Evolutionary conservation across 2,888 invertebrate genomes (phyloP), one percentile per base, ranked within the genome.

Genomic region (Acheta domesticus): DNA sequence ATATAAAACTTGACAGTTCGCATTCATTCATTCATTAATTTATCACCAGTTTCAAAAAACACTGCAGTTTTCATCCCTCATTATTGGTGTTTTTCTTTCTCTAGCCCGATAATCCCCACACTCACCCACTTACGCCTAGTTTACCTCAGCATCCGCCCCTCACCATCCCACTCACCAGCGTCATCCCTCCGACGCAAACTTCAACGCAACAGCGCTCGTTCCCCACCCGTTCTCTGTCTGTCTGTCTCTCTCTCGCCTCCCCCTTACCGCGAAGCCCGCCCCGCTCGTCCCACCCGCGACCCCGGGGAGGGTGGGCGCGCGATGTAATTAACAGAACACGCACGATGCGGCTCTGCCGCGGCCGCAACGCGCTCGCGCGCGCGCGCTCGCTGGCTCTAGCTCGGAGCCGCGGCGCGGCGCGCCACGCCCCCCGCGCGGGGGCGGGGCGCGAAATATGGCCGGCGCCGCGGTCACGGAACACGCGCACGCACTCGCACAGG

Each of bases 281-380:
- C 62, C 12, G 62, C 62, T 62, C 62, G 3, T n/a, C 62, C 62
- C n/a, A n/a, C 62, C 14, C 62, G 0, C 62, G 62, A 19, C n/a
- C n/a, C 62, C 16, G 5, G n/a, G 62, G 62, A 5, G 62, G 5
- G 62, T 12, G 62, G 1, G 62, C 16, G 62, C 16, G 16, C n/a
- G 62, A 62, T 62, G 62, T 62, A 62, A 62, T 62, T 62, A 62
- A 62, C 62, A 62, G 62, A 62, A 62, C 62, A 62, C 62, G 62
- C 62, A 62, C 62, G 62, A 62, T 62, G 62, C 62, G 62, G 14
- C 62, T 14, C 62, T 62, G 62, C 62, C 62, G n/a, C 62, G n/a
- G 62, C 62, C 62, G 62, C 62, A 62, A 62, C 62, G n/a, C 62
- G 62, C 14, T 12, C 62, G 11, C 14, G 62, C 16, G 62, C 62